Conservation (phyloP, 92 coral and sea anemone genomes). For the Epizoanthus stellaris region DNA sequence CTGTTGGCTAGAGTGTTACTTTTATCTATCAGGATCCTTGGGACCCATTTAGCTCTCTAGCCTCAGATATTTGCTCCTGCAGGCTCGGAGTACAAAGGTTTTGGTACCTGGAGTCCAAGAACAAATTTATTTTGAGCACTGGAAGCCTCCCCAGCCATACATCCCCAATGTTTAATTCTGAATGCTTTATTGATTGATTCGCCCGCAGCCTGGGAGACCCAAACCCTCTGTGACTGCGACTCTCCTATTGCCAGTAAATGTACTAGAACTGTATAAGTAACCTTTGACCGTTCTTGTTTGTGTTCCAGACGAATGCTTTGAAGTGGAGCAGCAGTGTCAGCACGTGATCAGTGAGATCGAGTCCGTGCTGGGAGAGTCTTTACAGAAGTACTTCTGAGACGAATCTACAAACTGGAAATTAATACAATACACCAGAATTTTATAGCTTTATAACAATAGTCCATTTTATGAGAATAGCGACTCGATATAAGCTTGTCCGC, state of each 20-base stretch:
- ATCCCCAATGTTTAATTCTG: neutral
- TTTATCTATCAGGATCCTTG: no score
- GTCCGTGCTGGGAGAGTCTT: constrained; percentile 83
- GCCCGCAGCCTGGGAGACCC: neutral
- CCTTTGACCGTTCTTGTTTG: neutral
- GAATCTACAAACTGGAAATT: neutral
- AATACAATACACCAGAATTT: neutral
- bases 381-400: constrained; percentile 79
- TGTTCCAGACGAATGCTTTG: constrained; percentile 88
- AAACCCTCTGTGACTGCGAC: neutral
- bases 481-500: neutral
- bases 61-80: no score
- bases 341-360: constrained; percentile 91
- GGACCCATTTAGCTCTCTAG: no score
- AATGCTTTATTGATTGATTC: neutral
- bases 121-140: no score
- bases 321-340: constrained; percentile 97
- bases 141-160: no score
- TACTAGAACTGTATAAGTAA: neutral
- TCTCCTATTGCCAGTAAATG: neutral
- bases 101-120: no score
- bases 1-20: no score
- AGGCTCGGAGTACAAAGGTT: no score
- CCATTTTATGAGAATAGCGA: neutral
- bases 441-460: neutral